Evolutionary conservation across 2,113 vertebrate genomes (phyloP), one percentile per base, ranked within the genome.

Genomic region (Anas platyrhynchos): DNA sequence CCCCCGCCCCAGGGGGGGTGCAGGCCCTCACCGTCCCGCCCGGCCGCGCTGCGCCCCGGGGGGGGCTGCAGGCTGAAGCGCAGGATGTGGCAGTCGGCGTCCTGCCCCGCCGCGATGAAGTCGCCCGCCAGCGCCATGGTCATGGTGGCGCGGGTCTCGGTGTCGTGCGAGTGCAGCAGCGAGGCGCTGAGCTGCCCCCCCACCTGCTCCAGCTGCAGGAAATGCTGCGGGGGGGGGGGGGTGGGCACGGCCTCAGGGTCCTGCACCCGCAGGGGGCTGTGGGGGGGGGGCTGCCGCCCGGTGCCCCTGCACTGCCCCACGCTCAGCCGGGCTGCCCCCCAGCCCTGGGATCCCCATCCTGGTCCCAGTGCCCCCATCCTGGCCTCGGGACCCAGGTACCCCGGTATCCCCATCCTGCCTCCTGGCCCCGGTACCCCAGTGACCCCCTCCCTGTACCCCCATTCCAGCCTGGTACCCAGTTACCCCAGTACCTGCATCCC

Each of bases 21-120:
- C 32, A 10, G 48, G 55, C 21, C 4, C 52, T 48, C 95, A 99
- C 99, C 99, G n/a, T 96, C 95, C 17, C 96, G 97, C 2, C 96
- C 86, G 7, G 63, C n/a, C 0, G 58, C n/a, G 48, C 77, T 92
- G 73, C 94, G 71, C 23, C 38, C 56, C 48, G 63, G 97, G 7
- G 96, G 65, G 6, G 62, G 65, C 26, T 46, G 66, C 43, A 73
- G 52, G 86, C 96, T 97, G 93, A 99, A 99, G 38, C 88, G 98
- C 86, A 99, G 97, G 69, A 99, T 94, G 77, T 98, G 98, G 95
- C 99, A 99, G 91, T 43, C 97, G 75, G 98, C 98, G 9, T 99
- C 99, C 96, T 99, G 99, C 31, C 99, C 99, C 1, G 99, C 98
- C 2, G 99, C 99, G 2, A 99, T 98, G 81, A 99, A 96, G 44